These are phyloP conservation scores for Leptopilina syphax DNA, from an alignment of 2,888 invertebrate genomes.

Conservation along the genomic window DNA sequence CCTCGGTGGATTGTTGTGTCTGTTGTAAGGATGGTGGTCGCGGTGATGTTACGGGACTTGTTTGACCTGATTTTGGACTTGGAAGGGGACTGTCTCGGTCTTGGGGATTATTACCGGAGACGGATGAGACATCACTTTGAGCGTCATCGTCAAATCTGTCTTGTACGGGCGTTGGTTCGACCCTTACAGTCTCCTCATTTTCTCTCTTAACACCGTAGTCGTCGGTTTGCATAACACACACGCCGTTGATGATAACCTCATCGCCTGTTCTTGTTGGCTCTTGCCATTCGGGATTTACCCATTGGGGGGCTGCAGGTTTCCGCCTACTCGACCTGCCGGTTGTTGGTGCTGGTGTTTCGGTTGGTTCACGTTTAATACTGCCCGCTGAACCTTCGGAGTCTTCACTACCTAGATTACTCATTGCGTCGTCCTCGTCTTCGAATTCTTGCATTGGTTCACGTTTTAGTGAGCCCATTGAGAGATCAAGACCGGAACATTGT, in stretches of 20 bases:
- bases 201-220: constrained; percentile 81
- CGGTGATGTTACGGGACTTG: constrained; percentile 71
- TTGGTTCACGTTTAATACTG: constrained; percentile 73
- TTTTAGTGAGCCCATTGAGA: constrained; percentile 90
- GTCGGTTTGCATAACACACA: constrained; percentile 93
- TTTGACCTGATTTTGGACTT: constrained; percentile 71
- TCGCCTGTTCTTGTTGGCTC: constrained; percentile 80
- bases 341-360: constrained; percentile 71
- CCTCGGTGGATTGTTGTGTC: constrained; percentile 62
- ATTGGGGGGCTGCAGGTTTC: constrained; percentile 97
- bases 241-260: constrained; percentile 95
- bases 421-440: constrained; percentile 86
- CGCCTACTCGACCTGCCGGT: constrained; percentile 83
- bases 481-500: constrained; percentile 90
- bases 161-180: constrained; percentile 87
- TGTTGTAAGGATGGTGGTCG: constrained; percentile 68
- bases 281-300: constrained; percentile 97
- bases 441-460: constrained; percentile 87
- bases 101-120: constrained; percentile 68
- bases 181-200: constrained; percentile 85
- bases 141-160: constrained; percentile 80
- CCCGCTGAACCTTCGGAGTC: constrained; percentile 78
- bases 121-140: constrained; percentile 77
- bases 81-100: constrained; percentile 72
- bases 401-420: constrained; percentile 87